Evolutionary conservation across 2,888 invertebrate species (phyloP), one percentile per base, ranked within the genome.

Genomic region (Diarsia dahlii): DNA sequence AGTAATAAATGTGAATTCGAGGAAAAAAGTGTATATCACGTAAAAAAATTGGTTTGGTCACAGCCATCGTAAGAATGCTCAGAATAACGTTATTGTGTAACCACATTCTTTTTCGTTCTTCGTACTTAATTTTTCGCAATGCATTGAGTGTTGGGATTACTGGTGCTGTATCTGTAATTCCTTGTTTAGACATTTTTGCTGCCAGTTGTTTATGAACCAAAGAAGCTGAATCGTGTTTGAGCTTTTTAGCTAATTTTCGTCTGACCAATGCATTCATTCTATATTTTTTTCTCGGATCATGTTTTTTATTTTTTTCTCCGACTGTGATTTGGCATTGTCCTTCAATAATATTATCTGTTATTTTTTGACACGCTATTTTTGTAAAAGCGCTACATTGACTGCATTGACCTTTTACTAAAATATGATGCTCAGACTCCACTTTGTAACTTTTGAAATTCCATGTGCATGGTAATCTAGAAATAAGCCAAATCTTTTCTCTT

Each of bases 181-280:
- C 65, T 65, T 65, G 65, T 65, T 18, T 65, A 65, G 48, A 65
- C 48, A 65, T 48, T 3, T 65, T 65, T 65, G 65, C 65, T 65
- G 65, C 48, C 65, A 65, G 65, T 65, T 65, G 65, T 65, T 65
- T 48, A 65, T 65, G 65, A 65, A 65, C 28, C 65, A 65, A 65
- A 48, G 65, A 65, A 65, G 23, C 64, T 65, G 56, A 69, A 4
- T 23, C 56, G 69, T 54, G 20, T 56, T 69, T 69, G 69, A 54
- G 69, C 56, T 69, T 54, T 69, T 69, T 69, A 56, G 69, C 69
- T 69, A 69, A 69, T 46, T 69, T 54, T 56, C 58, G 54, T 69
- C 69, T 69, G 39, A 45, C 56, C 45, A 45, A 69, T 69, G 69
- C 54, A 56, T 54, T 69, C 45, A 56, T 15, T 69, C 45, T 69